These are phyloP conservation scores for Lanius collurio DNA, from an alignment of 2,113 vertebrate genomes.

Conservation along the genomic window DNA sequence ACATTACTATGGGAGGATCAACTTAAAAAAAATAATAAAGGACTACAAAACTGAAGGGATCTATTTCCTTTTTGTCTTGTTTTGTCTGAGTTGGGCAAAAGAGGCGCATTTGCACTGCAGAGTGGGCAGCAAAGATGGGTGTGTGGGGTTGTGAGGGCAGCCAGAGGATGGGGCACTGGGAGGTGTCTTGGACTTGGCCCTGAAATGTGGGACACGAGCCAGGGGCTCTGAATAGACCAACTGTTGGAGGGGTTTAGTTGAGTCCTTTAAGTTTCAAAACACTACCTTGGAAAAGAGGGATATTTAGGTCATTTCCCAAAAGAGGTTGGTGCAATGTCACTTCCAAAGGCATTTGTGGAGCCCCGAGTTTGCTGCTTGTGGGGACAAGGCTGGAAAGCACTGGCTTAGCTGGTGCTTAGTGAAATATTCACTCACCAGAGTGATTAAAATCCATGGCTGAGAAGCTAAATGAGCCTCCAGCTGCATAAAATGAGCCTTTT, in stretches of 20 bases:
- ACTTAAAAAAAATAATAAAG: constrained; percentile 92
- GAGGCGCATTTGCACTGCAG: background rate
- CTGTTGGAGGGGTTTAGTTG: background rate
- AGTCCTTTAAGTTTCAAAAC: background rate
- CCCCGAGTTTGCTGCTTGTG: background rate
- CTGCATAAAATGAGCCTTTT: background rate
- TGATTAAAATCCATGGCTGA: background rate
- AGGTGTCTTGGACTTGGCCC: background rate
- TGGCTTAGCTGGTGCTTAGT: background rate
- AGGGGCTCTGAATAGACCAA: background rate
- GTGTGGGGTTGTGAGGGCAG: background rate
- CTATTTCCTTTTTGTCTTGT: constrained; percentile 13
- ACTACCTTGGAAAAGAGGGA: background rate
- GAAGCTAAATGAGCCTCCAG: background rate
- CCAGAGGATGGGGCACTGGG: background rate
- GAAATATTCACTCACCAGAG: background rate
- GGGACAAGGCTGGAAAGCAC: fast-evolving
- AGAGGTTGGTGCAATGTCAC: background rate
- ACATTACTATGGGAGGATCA: constrained; percentile 98
- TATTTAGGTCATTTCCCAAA: background rate
- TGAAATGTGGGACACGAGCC: background rate
- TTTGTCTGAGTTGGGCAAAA: background rate
- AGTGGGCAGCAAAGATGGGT: background rate
- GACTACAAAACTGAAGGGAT: constrained; percentile 85
- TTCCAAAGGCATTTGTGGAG: background rate